These are phyloP conservation scores for Gallinago stenura DNA, from an alignment of 2,797 vertebrate species.

Conservation along the genomic window DNA sequence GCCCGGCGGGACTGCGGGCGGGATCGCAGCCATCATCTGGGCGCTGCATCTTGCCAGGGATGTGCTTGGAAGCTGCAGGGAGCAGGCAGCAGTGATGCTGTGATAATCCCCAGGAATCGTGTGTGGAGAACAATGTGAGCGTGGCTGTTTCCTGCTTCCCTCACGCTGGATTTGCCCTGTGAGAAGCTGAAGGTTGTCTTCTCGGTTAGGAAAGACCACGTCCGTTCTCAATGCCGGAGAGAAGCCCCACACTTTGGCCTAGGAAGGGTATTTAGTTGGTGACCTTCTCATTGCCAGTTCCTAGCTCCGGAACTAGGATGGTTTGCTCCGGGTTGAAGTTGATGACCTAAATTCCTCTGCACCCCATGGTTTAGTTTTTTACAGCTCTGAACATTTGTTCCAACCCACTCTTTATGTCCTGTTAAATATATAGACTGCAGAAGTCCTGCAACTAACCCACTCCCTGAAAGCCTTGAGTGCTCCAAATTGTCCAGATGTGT, in stretches of 20 bases:
- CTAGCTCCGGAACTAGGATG: neutral
- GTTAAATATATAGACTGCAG: neutral
- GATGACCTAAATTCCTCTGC: neutral
- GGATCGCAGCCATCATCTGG: slow-evolving; percentile 37
- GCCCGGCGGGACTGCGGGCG: neutral
- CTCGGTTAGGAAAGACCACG: neutral
- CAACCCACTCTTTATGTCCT: neutral
- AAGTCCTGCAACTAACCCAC: neutral
- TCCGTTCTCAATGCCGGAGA: fast-evolving
- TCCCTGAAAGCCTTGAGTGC: neutral
- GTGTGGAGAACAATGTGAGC: neutral
- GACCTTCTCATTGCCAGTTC: neutral
- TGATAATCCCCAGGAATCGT: neutral
- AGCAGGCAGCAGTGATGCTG: neutral
- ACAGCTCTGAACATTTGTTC: neutral
- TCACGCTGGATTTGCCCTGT: neutral
- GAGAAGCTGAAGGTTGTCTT: neutral
- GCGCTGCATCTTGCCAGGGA: neutral
- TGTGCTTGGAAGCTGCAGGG: neutral
- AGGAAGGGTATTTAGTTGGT: neutral
- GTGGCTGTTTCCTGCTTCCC: neutral
- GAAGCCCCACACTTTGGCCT: neutral
- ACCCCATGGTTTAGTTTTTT: neutral
- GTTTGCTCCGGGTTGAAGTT: neutral
- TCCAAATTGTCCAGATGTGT: neutral